Conservation (phyloP, 2,888 invertebrate genomes). For the Latrodectus elegans region DNA sequence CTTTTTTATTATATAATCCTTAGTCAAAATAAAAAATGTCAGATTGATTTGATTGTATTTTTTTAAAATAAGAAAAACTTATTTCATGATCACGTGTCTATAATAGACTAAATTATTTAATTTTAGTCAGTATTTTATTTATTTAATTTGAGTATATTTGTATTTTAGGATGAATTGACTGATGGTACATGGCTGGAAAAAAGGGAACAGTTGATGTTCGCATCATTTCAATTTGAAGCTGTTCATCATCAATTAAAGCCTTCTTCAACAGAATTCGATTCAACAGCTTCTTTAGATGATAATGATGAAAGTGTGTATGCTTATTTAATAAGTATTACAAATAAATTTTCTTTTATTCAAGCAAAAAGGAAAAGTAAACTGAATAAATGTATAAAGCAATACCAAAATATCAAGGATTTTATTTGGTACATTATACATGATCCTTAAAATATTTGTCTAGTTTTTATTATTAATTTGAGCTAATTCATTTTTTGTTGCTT, state of each 20-base stretch:
- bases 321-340: background rate
- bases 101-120: background rate
- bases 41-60: too few species aligned
- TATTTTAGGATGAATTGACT: slow-evolving; percentile 73
- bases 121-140: too few species aligned
- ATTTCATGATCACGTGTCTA: background rate
- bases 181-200: slow-evolving; percentile 74
- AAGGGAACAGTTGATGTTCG: slow-evolving; percentile 74
- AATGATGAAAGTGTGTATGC: slow-evolving; percentile 38
- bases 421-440: background rate
- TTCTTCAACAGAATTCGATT: slow-evolving; percentile 12
- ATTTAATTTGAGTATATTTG: background rate
- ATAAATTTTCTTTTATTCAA: too few species aligned
- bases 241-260: slow-evolving; percentile 56
- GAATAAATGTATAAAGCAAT: too few species aligned
- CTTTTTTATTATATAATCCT: too few species aligned
- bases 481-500: background rate
- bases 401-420: too few species aligned
- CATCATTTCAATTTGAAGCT: slow-evolving; percentile 73
- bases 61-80: too few species aligned
- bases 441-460: background rate
- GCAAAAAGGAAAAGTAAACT: too few species aligned
- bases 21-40: too few species aligned
- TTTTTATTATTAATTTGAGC: background rate
- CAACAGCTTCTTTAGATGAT: background rate